Base-by-base conservation (phyloP, 2,888 invertebrate species). In the Boloria selene region DNA sequence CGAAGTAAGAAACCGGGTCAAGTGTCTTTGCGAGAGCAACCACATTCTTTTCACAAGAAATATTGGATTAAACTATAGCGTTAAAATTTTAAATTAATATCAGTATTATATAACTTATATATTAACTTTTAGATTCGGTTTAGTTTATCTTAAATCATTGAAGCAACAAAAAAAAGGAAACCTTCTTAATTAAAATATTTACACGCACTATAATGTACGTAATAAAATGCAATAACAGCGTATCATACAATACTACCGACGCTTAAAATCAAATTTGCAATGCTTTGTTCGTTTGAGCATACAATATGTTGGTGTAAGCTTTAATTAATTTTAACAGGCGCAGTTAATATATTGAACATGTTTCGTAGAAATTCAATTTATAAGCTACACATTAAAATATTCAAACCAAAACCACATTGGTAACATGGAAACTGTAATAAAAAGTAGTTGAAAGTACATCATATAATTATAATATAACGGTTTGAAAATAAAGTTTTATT, bases 261-360 rank as follows among this genome's bases (percentile, higher is more conserved):
- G 26, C 44, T 56, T 56, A 45, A 45, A 56, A 56, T 56, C 56
- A 56, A 56, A 56, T 56, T 56, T 45, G 56, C 45, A 56, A 56
- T 56, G 45, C 56, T 26, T 44, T 45, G 56, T 45, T 44, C 56
- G 45, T 45, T 56, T 56, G 22, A 56, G 56, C 56, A 45, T 45
- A 56, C 45, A 26, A 56, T 45, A 22, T 56, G 26, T 45, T 45
- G 44, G 16, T 45, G 13, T 44, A 26, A 26, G 49, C 49, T 62
- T 49, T 62, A 49, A 55, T 55, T 55, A 55, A 62, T 55, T 62
- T 31, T 13, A 54, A 54, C 53, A 47, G 54, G 47, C 18, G 31
- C 53, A 51, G 4, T 14, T 17, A 62, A 44, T 52, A 54, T 31
- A 54, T 47, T 47, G 31, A 56, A 56, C 56, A 22, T 45, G 56